Conservation (phyloP, 2,888 invertebrate species). For the Aspidapion aeneum region DNA sequence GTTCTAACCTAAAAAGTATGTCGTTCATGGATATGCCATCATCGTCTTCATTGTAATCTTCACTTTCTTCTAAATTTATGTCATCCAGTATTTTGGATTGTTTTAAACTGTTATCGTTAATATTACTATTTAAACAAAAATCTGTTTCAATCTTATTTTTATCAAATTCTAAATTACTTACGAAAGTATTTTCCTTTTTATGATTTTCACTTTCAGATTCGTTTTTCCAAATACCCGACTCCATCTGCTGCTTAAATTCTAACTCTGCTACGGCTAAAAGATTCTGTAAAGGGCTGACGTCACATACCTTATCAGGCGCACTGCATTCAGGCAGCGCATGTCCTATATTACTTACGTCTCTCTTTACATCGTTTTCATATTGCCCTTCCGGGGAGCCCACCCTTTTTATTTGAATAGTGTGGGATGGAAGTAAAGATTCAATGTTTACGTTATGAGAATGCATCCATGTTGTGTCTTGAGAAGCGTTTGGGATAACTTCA, state of each 20-base stretch:
- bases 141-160: conserved; percentile 24
- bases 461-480: conserved; percentile 24
- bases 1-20: conserved; percentile 61
- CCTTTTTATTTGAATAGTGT: conserved; percentile 55
- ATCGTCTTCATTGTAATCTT: conserved; percentile 45
- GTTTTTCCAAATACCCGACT: conserved; percentile 42
- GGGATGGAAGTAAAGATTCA: conserved; percentile 60
- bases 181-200: conserved; percentile 15
- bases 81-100: not conserved
- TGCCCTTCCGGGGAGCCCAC: conserved; percentile 19
- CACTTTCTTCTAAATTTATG: conserved; percentile 41
- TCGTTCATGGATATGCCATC: conserved; percentile 52
- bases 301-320: conserved; percentile 43
- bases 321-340: conserved; percentile 32
- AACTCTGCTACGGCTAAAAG: conserved; percentile 62
- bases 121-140: not conserved
- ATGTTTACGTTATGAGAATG: conserved; percentile 46
- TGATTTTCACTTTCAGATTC: not conserved
- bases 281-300: conserved; percentile 56
- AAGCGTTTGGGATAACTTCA: conserved; percentile 14
- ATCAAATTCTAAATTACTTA: conserved; percentile 31
- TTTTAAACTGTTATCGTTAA: not conserved
- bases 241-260: conserved; percentile 58
- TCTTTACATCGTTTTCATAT: conserved; percentile 40
- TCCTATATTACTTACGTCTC: conserved; percentile 38